phyloP scores from a whole-genome alignment of 2,888 invertebrate genomes.

The Atrina japonica region DNA sequence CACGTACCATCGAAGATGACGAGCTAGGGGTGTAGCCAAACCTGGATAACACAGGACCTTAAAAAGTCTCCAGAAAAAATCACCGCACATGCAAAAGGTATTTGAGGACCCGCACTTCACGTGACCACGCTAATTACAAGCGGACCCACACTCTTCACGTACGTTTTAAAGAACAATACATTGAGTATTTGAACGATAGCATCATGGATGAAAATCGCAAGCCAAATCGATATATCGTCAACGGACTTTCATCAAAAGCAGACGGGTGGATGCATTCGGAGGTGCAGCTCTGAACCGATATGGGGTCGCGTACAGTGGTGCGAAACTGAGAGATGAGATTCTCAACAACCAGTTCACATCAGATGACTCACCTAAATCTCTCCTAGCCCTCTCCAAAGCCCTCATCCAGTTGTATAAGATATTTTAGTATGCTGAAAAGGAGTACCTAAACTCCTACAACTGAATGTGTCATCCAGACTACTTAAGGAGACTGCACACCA shows the following conservation, averaged over 20 bases:
- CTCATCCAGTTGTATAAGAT: neutral
- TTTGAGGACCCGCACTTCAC: too few species aligned
- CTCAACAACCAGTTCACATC: constrained; percentile 3
- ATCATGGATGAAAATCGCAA: neutral
- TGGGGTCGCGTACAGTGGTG: neutral
- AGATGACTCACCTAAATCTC: too few species aligned
- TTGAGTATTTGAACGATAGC: neutral
- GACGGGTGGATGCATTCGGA: neutral
- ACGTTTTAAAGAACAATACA: neutral
- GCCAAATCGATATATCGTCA: neutral
- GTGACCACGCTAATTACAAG: too few species aligned
- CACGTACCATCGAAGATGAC: too few species aligned
- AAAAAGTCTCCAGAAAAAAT: too few species aligned
- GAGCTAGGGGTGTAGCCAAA: too few species aligned
- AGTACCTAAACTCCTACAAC: neutral
- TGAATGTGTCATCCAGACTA: too few species aligned
- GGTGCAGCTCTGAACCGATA: neutral
- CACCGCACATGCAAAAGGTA: too few species aligned
- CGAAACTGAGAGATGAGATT: neutral
- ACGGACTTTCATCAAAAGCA: neutral
- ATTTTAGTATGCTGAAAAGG: neutral
- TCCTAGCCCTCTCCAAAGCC: too few species aligned
- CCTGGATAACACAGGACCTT: too few species aligned
- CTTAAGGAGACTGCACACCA: too few species aligned
- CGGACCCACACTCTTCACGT: too few species aligned